Evolutionary conservation across 2,113 vertebrate genomes (phyloP).

Genomic region (Dunckerocampus dactyliophorus): DNA sequence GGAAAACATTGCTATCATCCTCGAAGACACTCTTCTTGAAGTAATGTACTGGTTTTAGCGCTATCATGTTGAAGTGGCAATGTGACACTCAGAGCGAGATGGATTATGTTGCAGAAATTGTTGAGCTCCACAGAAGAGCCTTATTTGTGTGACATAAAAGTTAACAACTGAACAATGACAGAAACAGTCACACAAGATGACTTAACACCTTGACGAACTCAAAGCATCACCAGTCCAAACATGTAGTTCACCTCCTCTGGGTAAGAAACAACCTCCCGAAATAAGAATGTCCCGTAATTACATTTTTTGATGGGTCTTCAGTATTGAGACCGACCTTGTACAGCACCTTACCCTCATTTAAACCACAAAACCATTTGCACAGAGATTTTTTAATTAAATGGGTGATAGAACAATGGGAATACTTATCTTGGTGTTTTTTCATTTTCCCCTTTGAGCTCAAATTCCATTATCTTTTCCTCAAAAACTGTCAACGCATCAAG

Average conservation of each 20-base stretch:
- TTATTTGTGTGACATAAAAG: background rate
- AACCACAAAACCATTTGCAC: conserved; percentile 43
- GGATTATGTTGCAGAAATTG: conserved; percentile 23
- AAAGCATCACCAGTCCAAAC: conserved; percentile 41
- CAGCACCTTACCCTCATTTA: conserved; percentile 60
- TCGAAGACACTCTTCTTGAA: conserved; percentile 7
- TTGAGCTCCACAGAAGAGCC: background rate
- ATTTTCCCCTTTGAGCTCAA: conserved; percentile 57
- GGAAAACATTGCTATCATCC: conserved; percentile 10
- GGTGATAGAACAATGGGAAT: conserved; percentile 61
- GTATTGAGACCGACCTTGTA: conserved; percentile 61
- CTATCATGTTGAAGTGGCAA: background rate
- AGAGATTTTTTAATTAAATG: conserved; percentile 65
- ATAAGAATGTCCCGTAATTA: conserved; percentile 61
- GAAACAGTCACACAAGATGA: conserved; percentile 2
- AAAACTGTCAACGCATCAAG: conserved; percentile 54
- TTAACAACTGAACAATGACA: background rate
- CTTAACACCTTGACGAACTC: conserved; percentile 20
- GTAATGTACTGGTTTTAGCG: background rate
- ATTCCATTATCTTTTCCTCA: conserved; percentile 65
- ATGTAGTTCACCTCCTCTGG: conserved; percentile 53
- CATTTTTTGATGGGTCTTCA: conserved; percentile 58
- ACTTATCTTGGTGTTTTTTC: conserved; percentile 61
- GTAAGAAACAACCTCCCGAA: conserved; percentile 48
- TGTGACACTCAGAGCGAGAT: background rate